Evolutionary conservation across 2,888 invertebrate genomes (phyloP), one percentile per base, ranked within the genome.

Genomic region (Ophonus ardosiacus): DNA sequence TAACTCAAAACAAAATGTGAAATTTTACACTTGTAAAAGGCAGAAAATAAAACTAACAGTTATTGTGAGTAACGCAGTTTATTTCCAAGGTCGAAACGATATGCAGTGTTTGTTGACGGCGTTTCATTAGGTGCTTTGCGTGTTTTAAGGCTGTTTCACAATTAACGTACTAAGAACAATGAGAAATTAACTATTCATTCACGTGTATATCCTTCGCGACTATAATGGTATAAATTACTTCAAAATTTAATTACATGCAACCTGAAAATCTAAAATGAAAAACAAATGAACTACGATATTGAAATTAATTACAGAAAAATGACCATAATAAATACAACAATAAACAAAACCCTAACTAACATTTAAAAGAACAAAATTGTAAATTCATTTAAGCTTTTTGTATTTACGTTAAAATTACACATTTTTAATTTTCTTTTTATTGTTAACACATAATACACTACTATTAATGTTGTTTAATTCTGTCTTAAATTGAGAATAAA

Each of bases 91-190:
- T 43, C 18, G 21, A 7, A 40, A 18, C 43, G 17, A 74, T 68
- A 31, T 43, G 43, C 71, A 43, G 38, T 18, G 71, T 74, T 43
- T 74, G 43, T 74, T 74, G 43, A 43, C 71, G 43, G 71, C 51
- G 71, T 74, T 74, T 18, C 71, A 74, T 74, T 74, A 74, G 43
- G 43, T 74, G 10, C 43, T 8, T 74, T 43, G 71, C 71, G 43
- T 74, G 71, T 43, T 71, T 17, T 74, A 43, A 74, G 40, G 43
- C 71, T 74, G 51, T 74, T 74, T 74, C 71, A 74, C 43, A 74
- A 74, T 74, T 74, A 74, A 74, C 71, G 43, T 74, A 74, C 17
- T 51, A 74, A 68, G 71, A 74, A 74, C 71, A 74, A 74, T 74
- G 43, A 17, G 71, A 74, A 74, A 74, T 74, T 74, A 74, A 74